Evolutionary conservation across 2,888 invertebrate species (phyloP), one percentile per base, ranked within the genome.

Genomic region (Cloeon dipterum): DNA sequence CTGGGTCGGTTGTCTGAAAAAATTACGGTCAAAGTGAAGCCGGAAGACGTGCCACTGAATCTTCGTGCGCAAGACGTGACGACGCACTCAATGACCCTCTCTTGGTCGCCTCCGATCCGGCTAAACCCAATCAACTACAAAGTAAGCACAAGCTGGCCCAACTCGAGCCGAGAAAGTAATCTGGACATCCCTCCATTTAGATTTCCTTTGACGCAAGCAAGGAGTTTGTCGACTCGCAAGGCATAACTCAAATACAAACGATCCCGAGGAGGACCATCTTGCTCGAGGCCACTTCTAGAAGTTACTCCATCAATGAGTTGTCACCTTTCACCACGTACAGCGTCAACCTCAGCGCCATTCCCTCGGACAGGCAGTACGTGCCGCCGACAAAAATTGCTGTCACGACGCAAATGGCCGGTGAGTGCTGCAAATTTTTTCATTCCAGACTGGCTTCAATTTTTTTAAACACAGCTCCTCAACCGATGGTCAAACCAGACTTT

Each of bases 401-500:
- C 1, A 91, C 89, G 3, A 89, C 89, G 0, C 88, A 89, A 59
- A 89, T 89, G 88, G 89, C 89, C n/a, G 56, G 55, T 49, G 42
- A 44, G 45, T 35, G 34, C 10, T 17, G 5, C 16, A 11, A 8
- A 34, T 11, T 32, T 7, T 16, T 35, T 13, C 25, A 7, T 20
- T 20, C 35, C 29, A 5, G 8, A 35, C 23, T 25, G n/a, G 13
- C 2, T 26, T 20, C 34, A 23, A 23, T 8, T 23, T 23, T 11
- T 14, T 5, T n/a, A 37, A 32, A 10, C 8, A 21, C 10, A 26
- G 88, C 88, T 1, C 89, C 89, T 0, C 85, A 88, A 48, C 88
- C 88, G 0, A 89, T 89, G 88, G 88, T 88, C 1, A 82, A 88
- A 50, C 89, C 89, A 0, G 89, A 89, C 55, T 88, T 88, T 53